These are phyloP conservation scores for Mustelus asterias DNA, from an alignment of 2,113 vertebrate genomes.

Conservation along the genomic window DNA sequence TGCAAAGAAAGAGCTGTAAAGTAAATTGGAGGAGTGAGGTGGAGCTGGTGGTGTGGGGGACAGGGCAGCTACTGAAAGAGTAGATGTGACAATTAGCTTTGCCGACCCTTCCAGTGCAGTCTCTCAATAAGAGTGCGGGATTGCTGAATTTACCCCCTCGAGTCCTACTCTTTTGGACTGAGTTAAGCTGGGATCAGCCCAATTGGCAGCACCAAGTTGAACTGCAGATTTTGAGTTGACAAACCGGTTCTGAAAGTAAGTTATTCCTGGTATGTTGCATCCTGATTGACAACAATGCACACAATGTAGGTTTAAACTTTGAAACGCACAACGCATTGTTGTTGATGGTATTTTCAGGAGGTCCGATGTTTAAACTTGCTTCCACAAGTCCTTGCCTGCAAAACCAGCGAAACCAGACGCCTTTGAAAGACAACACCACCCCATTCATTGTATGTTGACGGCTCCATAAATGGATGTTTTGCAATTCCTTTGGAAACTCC, in stretches of 20 bases:
- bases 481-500: background rate
- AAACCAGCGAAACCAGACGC: background rate
- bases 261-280: background rate
- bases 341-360: background rate
- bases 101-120: background rate
- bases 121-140: background rate
- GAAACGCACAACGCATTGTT: background rate
- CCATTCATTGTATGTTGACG: background rate
- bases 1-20: background rate
- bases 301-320: background rate
- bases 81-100: background rate
- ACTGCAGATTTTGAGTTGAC: background rate
- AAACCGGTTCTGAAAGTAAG: background rate
- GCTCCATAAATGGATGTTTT: background rate
- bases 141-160: background rate
- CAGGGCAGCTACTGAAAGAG: background rate
- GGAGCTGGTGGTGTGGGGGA: background rate
- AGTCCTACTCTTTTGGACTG: background rate
- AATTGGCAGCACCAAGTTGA: background rate
- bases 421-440: conserved; percentile 4
- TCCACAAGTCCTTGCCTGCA: background rate
- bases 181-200: background rate
- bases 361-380: background rate
- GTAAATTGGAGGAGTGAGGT: background rate
- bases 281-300: background rate